A percentile compares a stretch with the other conserved stretches of the same genome.
Conservation (phyloP, 2,888 invertebrate species). For the Conops quadrifasciatus region DNA sequence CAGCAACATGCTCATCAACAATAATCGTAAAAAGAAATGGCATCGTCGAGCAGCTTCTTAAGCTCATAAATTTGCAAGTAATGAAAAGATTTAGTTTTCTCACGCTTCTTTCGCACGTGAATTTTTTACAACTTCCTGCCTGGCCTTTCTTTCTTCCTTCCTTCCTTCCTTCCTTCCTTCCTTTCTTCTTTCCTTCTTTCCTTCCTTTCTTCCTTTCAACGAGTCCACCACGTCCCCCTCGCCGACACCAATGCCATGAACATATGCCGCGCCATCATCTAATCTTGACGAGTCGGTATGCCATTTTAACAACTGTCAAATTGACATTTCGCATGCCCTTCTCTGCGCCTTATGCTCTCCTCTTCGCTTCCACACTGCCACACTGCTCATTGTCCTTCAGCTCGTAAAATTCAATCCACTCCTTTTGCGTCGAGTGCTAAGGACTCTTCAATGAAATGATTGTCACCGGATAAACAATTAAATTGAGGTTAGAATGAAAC, state of each 20-base stretch:
- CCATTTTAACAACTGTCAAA: conserved; percentile 48
- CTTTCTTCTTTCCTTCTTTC: too few relatives aligned
- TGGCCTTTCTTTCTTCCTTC: conserved; percentile 28
- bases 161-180: neutral
- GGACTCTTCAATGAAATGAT: conserved; percentile 59
- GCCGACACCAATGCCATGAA: neutral
- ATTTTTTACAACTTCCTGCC: conserved; percentile 62
- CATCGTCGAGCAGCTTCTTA: conserved; percentile 31
- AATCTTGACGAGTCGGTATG: conserved; percentile 17
- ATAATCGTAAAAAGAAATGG: conserved; percentile 45
- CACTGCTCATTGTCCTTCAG: conserved; percentile 29
- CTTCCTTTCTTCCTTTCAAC: neutral
- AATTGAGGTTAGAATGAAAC: conserved; percentile 65
- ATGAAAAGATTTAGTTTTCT: conserved; percentile 47
- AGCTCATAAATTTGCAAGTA: conserved; percentile 29
- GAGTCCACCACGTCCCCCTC: neutral
- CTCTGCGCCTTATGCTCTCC: neutral
- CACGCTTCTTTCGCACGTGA: conserved; percentile 32
- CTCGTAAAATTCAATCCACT: conserved; percentile 52
- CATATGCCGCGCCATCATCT: neutral
- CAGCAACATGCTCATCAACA: conserved; percentile 38
- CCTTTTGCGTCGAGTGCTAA: conserved; percentile 40
- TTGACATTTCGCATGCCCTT: conserved; percentile 45
- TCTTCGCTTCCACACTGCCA: neutral
- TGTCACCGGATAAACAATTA: conserved; percentile 67